These are phyloP conservation scores for Melipona quadrifasciata DNA, from an alignment of 1,140 invertebrate genomes.

Conservation along the genomic window DNA sequence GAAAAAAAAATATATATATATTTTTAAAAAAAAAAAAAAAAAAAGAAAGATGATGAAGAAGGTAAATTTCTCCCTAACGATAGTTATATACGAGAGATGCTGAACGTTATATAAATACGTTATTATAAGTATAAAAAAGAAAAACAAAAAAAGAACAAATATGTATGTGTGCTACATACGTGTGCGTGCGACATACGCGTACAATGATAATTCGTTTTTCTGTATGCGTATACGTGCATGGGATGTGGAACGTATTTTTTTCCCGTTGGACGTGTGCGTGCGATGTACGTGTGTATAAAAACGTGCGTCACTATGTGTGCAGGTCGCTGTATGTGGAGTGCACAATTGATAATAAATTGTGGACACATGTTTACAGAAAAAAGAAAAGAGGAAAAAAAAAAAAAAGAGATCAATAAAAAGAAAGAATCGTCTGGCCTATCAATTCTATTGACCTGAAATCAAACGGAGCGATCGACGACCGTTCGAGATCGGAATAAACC, in stretches of 20 bases:
- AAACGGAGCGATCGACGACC: not conserved
- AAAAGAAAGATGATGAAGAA: constrained; percentile 20
- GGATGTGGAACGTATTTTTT: constrained; percentile 60
- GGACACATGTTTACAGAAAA: constrained; percentile 68
- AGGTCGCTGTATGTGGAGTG: constrained; percentile 66
- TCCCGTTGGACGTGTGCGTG: constrained; percentile 57
- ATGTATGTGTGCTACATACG: constrained; percentile 21
- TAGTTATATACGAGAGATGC: constrained; percentile 47
- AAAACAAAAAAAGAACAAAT: constrained; percentile 15
- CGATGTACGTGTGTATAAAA: constrained; percentile 10
- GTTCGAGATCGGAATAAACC: not conserved
- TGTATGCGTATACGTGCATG: constrained; percentile 18
- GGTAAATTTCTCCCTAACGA: constrained; percentile 30
- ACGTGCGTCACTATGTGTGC: constrained; percentile 67
- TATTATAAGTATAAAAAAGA: constrained; percentile 33
- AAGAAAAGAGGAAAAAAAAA: not conserved
- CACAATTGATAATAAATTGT: constrained; percentile 73
- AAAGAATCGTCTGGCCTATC: not conserved
- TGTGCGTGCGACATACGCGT: constrained; percentile 3
- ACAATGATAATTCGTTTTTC: constrained; percentile 10
- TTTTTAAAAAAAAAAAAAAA: constrained; percentile 40
- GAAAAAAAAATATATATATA: constrained; percentile 33
- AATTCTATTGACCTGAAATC: not conserved
- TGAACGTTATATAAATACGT: constrained; percentile 22
- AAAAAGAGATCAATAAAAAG: not conserved